These are phyloP conservation scores for Pipra filicauda DNA, from an alignment of 2,113 vertebrate species.

Conservation along the genomic window DNA sequence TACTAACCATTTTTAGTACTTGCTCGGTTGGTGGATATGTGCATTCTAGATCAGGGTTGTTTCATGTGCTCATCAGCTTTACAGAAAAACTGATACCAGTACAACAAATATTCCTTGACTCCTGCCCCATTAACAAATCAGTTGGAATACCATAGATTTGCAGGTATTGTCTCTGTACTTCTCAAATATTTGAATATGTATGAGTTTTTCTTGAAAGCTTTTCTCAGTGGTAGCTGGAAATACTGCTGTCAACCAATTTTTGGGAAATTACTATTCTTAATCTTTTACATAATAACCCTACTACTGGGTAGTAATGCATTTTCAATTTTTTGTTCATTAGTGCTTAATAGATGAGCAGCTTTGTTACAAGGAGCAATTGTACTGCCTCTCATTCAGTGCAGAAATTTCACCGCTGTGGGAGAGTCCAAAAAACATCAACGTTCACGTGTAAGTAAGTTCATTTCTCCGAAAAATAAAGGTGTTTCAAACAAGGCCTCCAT, in stretches of 20 bases:
- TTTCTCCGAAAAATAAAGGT: neutral
- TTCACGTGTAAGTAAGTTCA: slow-evolving; percentile 66
- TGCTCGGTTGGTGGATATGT: neutral
- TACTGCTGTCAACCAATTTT: neutral
- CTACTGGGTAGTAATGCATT: neutral
- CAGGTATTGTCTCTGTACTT: neutral
- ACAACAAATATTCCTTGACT: neutral
- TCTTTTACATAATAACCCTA: neutral
- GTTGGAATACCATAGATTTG: neutral
- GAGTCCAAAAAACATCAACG: slow-evolving; percentile 34
- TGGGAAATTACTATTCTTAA: neutral
- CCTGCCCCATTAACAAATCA: neutral
- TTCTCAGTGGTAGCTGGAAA: neutral
- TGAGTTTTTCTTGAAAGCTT: neutral
- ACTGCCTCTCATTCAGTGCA: slow-evolving; percentile 71
- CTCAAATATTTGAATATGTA: neutral
- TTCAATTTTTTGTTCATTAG: slow-evolving; percentile 52
- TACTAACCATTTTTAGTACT: neutral
- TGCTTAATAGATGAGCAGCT: slow-evolving; percentile 80
- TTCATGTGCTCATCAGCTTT: neutral
- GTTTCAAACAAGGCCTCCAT: neutral
- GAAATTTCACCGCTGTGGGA: slow-evolving; percentile 72
- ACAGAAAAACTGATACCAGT: neutral
- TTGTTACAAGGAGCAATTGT: slow-evolving; percentile 74
- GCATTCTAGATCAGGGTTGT: neutral